phyloP scores from a whole-genome alignment of 2,797 vertebrate genomes.

The Myotis planiceps region DNA sequence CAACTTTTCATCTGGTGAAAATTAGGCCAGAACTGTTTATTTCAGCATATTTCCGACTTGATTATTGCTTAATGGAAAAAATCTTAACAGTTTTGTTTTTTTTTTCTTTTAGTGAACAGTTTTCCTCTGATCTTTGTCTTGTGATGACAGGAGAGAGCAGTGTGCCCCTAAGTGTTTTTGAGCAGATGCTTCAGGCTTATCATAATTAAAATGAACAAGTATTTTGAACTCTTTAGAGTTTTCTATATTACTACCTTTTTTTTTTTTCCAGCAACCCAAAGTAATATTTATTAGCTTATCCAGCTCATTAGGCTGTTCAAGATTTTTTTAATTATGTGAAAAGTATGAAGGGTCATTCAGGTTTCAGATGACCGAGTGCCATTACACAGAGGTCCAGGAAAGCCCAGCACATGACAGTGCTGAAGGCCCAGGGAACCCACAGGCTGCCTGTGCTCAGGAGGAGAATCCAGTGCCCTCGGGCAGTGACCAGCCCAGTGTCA shows the following conservation, averaged over 20 bases:
- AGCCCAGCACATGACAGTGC: neutral
- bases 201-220: neutral
- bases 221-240: neutral
- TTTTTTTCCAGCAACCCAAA: neutral
- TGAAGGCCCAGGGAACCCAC: neutral
- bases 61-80: conserved; percentile 54
- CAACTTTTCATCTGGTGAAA: conserved; percentile 39
- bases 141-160: neutral
- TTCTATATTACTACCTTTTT: neutral
- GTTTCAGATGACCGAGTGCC: neutral
- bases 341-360: neutral
- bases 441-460: neutral
- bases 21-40: conserved; percentile 56
- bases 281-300: neutral
- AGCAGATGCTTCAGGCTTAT: conserved; percentile 1
- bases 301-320: neutral
- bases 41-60: conserved; percentile 53
- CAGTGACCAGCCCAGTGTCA: neutral
- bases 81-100: neutral
- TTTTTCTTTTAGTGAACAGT: neutral
- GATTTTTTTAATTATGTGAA: neutral
- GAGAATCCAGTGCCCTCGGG: neutral
- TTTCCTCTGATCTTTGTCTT: conserved; percentile 33
- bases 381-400: neutral
- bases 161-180: neutral